A percentile compares a stretch with the other conserved stretches of the same genome.
Conservation (phyloP, 2,797 vertebrate genomes). For the Muscicapa comitata region DNA sequence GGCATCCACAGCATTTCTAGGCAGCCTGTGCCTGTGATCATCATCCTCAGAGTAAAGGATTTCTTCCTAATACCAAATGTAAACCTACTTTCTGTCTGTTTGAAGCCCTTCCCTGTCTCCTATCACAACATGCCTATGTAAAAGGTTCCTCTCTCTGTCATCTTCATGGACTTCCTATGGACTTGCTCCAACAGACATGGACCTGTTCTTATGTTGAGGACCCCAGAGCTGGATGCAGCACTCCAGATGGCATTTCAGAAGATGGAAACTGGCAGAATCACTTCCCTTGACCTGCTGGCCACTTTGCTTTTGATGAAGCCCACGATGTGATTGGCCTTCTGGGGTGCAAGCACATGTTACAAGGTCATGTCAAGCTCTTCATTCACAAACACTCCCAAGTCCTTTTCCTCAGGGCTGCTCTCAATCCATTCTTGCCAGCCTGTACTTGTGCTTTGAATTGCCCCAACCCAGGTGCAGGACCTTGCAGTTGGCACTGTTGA, state of each 20-base stretch:
- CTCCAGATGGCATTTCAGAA: background rate
- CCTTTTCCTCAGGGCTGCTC: background rate
- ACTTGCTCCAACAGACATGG: background rate
- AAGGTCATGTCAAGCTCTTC: background rate
- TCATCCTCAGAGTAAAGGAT: background rate
- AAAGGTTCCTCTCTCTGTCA: background rate
- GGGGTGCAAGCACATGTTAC: background rate
- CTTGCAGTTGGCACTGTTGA: background rate
- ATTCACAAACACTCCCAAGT: background rate
- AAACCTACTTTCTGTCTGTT: background rate
- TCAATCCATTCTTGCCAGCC: background rate
- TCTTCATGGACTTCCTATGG: background rate
- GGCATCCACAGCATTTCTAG: background rate
- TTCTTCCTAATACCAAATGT: background rate
- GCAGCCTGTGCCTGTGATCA: background rate
- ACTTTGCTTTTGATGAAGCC: background rate
- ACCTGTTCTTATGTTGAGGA: background rate
- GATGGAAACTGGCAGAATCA: background rate
- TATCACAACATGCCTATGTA: background rate
- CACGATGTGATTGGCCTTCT: background rate
- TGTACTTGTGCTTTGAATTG: background rate
- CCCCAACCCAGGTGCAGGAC: background rate
- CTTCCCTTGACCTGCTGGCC: background rate
- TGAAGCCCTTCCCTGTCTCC: background rate
- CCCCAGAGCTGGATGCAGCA: background rate